Percentiles rank a stretch among this genome's conserved stretches.
These are phyloP conservation scores for Hexactinellida sp. DNA, from an alignment of 37 sponge, comb jelly and placozoan genomes.

Conservation along the genomic window DNA sequence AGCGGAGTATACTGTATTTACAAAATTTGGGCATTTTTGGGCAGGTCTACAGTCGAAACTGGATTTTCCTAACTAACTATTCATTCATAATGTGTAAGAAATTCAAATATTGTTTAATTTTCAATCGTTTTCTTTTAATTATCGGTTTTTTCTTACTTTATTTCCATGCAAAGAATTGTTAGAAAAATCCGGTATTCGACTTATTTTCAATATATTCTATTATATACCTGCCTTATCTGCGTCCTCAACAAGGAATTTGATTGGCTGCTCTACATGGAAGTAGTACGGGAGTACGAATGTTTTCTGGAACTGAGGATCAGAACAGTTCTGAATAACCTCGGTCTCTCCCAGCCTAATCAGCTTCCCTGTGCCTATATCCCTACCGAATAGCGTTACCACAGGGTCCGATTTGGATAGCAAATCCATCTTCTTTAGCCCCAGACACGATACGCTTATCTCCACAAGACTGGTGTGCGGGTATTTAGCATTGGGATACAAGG, in stretches of 20 bases:
- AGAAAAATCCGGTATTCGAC: no score
- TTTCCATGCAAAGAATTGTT: no score
- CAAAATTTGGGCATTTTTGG: no score
- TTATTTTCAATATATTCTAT: no score
- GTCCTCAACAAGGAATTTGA: background rate
- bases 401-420: background rate
- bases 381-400: background rate
- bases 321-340: background rate
- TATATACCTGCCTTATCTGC: background rate
- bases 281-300: background rate
- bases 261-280: background rate
- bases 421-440: constrained; percentile 15
- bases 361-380: background rate
- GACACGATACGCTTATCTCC: background rate
- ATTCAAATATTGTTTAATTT: no score
- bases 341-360: background rate
- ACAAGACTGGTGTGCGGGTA: background rate
- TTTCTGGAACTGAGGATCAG: constrained; percentile 5
- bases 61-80: no score
- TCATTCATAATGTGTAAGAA: no score
- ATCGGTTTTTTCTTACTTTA: no score
- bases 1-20: no score
- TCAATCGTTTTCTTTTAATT: no score
- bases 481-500: background rate
- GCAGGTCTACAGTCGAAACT: no score